Base-by-base conservation (phyloP, 2,888 invertebrate species). In the Polydrusus tereticollis region DNA sequence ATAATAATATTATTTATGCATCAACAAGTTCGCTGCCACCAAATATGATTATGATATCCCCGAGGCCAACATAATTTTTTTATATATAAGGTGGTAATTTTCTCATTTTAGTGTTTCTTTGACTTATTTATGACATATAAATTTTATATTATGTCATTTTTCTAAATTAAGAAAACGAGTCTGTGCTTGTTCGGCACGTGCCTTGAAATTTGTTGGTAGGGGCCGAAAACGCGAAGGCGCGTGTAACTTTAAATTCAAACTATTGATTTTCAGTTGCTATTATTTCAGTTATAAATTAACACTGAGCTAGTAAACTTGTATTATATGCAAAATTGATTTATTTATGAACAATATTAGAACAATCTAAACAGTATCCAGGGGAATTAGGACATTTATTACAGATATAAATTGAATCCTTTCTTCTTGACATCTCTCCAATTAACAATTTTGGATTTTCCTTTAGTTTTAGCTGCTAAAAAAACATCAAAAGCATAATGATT, bases 351-450 rank as follows among this genome's bases (percentile, higher is more conserved):
- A 29, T 29, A 29, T 29, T 29, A 29, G 29, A 29, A 29, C 29
- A 29, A n/a, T n/a, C n/a, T n/a, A n/a, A n/a, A n/a, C n/a, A n/a
- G n/a, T n/a, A n/a, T n/a, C n/a, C n/a, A n/a, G n/a, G n/a, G n/a
- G n/a, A n/a, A n/a, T n/a, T n/a, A n/a, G n/a, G n/a, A n/a, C n/a
- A n/a, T n/a, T n/a, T n/a, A n/a, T n/a, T n/a, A n/a, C n/a, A n/a
- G n/a, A n/a, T n/a, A n/a, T n/a, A n/a, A n/a, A n/a, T n/a, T n/a
- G n/a, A n/a, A n/a, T n/a, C n/a, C n/a, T n/a, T n/a, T n/a, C n/a
- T n/a, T n/a, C n/a, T n/a, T 68, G 18, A 68, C 26, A 33, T 58
- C 58, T 14, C 14, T 47, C 68, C 58, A 68, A 21, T 20, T 4
- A 33, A 47, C 47, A 33, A 64, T 50, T 18, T 52, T 21, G 26